A percentile compares a stretch with the other conserved stretches of the same genome.
These are phyloP conservation scores for Scrobipalpa atriplicella DNA, from an alignment of 2,888 invertebrate species.

Conservation along the genomic window DNA sequence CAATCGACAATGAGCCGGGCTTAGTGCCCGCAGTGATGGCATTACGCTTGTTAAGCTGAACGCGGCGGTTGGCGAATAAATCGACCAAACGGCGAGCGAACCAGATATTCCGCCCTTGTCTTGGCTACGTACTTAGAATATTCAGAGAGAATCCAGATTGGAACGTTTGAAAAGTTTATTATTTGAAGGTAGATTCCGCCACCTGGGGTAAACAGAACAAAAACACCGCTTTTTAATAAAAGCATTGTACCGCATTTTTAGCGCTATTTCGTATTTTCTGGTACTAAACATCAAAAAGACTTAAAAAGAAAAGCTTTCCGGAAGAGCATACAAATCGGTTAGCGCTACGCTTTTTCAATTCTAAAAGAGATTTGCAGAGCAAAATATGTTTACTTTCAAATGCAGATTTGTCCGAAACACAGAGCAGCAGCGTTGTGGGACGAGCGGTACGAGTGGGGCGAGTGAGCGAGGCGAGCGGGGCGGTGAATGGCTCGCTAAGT, in stretches of 20 bases:
- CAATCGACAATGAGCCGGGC: conserved; percentile 25
- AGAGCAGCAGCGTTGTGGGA: background rate
- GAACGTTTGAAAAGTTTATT: background rate
- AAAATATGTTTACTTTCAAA: conserved; percentile 11
- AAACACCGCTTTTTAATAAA: background rate
- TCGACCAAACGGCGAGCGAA: background rate
- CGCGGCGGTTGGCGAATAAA: background rate
- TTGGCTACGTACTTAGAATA: background rate
- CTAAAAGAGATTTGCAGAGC: conserved; percentile 8
- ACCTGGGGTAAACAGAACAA: background rate
- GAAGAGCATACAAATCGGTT: background rate
- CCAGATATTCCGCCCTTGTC: background rate
- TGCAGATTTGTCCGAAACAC: conserved; percentile 6
- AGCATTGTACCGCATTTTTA: background rate
- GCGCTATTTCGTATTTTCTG: background rate
- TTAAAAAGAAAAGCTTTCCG: background rate
- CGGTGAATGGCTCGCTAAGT: conserved; percentile 13
- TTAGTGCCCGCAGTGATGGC: conserved; percentile 24
- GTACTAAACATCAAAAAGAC: background rate
- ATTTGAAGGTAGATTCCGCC: background rate
- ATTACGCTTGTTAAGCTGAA: conserved; percentile 27
- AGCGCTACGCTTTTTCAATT: background rate
- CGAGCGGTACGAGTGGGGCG: background rate
- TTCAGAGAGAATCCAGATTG: background rate
- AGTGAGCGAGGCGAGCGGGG: background rate